Evolutionary conservation across 1,140 invertebrate genomes (phyloP), one percentile per base, ranked within the genome.

Genomic region (Anagrus nilaparvatae): DNA sequence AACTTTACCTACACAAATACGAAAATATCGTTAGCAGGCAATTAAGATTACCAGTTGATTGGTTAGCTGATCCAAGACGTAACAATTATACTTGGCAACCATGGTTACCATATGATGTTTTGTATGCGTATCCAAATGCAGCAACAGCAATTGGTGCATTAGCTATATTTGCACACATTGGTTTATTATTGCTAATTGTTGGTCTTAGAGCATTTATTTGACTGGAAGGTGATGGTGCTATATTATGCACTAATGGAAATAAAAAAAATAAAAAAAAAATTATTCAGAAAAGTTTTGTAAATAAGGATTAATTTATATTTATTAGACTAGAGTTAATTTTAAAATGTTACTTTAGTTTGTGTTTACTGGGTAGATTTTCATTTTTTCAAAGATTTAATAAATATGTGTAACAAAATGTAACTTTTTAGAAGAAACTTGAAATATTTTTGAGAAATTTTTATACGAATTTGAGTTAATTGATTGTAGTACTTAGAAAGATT

Each of bases 1-100:
- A 71, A 43, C 38, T 56, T 12, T 54, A 56, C 5, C 43, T 74
- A 8, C 61, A 67, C 35, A 51, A 54, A 4, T 68, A 69, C 31
- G 50, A 61, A 2, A 53, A 47, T 7, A 47, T 58, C 4, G 36
- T 70, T 3, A 49, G 60, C 13, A 55, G 54, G 0, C 70, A 73
- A 28, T 37, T 49, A 0, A 59, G 50, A 33, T 27, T 55, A n/a
- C 58, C 59, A 0, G 42, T 64, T 5, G 67, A 73, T 16, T 56
- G 56, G 45, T 39, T 51, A 16, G 70, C 70, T 2, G 63, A 73
- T 54, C 72, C 71, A 3, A 55, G 51, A 13, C 52, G 57, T 21
- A 66, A 52, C 30, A 72, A 73, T 47, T 54, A 63, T 34, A 72
- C 70, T 0, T 73, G 71, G 71, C 59, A 59, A 16, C 59, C 62